Evolutionary conservation across 1,140 invertebrate genomes (phyloP), one percentile per base, ranked within the genome.

Genomic region (Maconellicoccus hirsutus): DNA sequence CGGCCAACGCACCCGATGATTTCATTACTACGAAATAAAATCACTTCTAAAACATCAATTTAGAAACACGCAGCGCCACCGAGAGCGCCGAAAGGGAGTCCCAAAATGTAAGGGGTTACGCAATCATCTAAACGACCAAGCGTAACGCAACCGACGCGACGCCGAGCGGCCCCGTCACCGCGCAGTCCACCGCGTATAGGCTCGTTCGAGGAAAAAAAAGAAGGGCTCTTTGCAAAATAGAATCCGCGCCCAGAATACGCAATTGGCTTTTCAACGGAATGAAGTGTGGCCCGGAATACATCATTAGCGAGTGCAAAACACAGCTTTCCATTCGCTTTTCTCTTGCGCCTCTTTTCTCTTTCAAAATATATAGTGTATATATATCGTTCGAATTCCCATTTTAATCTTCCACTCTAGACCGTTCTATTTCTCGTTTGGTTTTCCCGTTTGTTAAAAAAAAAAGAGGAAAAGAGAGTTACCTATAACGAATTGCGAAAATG

Each of bases 31-130:
- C 14, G 25, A 66, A 66, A 66, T 66, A 66, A 66, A 66, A 66
- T 66, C 61, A 66, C 61, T 66, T 66, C 61, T 66, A 66, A 66
- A 66, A 66, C 61, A 66, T 66, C 61, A 66, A 66, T 66, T 66
- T 66, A 26, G 10, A 3, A 19, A 22, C 29, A 52, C 6, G 61
- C 3, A 66, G 61, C 21, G 21, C 19, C 7, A 22, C 29, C 12
- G 29, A 6, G 29, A 3, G 29, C 29, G 29, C 29, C 29, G 25
- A 66, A 66, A 66, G n/a, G n/a, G n/a, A n/a, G n/a, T n/a, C n/a
- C n/a, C n/a, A n/a, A n/a, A n/a, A n/a, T n/a, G n/a, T 66, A 66
- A 66, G 61, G 61, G 61, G 61, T 66, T 66, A 66, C 61, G 61
- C 61, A 66, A 66, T 66, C 61, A 66, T 66, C 22, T 66, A 66